Base-by-base conservation (phyloP, 1,140 invertebrate species). In the Parapsyche elsis region DNA sequence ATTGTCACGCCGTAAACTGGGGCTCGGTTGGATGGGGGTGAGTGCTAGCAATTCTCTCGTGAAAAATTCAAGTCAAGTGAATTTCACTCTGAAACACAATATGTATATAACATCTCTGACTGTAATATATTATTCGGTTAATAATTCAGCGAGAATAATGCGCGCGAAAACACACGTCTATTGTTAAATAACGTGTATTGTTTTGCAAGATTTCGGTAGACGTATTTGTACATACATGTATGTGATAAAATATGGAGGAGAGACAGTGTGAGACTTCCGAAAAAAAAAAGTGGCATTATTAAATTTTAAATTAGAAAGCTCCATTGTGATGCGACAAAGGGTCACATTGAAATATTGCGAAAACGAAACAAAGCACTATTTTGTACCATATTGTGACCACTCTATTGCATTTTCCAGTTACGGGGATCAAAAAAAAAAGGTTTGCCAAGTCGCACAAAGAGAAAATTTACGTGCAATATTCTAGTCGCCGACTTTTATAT, bases 251-350 rank as follows among this genome's bases (percentile, higher is more conserved):
- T 38, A 38, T 38, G 30, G 7, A 38, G 30, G 7, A 7, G 30
- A 38, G 30, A 38, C 30, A 38, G 7, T 7, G 30, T 38, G 2
- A 38, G 30, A n/a, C n/a, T n/a, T 7, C 30, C 30, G 30, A 5
- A 53, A 53, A 12, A 23, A 19, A 64, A 67, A 26, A 67, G 24
- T n/a, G 16, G 21, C 59, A 21, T 61, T 61, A 61, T 61, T 61
- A 61, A 21, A 67, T 26, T 67, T 30, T 67, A 24, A 30, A 67
- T 24, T 67, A 12, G 64, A 67, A 23, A 12, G 5, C 9, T 26
- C 21, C 64, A 67, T 67, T 67, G 5, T 67, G 9, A 67, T 67
- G 24, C n/a, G 64, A 67, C 64, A 67, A 67, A 67, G 64, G 64
- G 21, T 26, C 64, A 24, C 21, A 67, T 67, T 67, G 23, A 67